These are phyloP conservation scores for Hermaeophaga mercurialis DNA, from an alignment of 2,888 invertebrate species.

Conservation along the genomic window DNA sequence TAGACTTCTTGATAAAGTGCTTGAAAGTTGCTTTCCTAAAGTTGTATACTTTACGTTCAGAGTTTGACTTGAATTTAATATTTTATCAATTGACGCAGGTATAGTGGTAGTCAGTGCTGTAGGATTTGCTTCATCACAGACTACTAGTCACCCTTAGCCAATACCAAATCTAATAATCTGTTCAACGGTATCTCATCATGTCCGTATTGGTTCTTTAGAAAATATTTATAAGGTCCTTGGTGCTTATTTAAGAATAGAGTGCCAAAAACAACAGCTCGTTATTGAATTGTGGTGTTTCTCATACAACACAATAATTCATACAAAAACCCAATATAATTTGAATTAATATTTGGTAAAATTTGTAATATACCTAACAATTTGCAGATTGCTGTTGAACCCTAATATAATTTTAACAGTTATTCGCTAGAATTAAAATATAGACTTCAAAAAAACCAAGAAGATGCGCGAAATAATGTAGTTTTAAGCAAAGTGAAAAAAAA, in stretches of 20 bases:
- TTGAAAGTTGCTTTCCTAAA: no score
- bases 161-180: no score
- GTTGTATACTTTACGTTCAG: no score
- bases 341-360: constrained; percentile 34
- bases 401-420: neutral
- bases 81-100: no score
- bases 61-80: no score
- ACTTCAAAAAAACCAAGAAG: neutral
- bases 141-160: no score
- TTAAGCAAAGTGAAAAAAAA: neutral
- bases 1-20: no score
- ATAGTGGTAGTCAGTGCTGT: no score
- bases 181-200: constrained; percentile 27
- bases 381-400: neutral
- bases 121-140: no score
- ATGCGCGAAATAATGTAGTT: neutral
- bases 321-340: constrained; percentile 35
- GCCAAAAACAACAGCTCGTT: neutral
- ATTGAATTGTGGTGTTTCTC: constrained; percentile 38
- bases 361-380: neutral
- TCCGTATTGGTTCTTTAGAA: constrained; percentile 28
- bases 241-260: constrained; percentile 25
- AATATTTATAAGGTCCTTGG: constrained; percentile 32
- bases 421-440: neutral
- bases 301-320: constrained; percentile 37